These are phyloP conservation scores for Leptura quadrifasciata DNA, from an alignment of 2,888 invertebrate species.

Conservation along the genomic window DNA sequence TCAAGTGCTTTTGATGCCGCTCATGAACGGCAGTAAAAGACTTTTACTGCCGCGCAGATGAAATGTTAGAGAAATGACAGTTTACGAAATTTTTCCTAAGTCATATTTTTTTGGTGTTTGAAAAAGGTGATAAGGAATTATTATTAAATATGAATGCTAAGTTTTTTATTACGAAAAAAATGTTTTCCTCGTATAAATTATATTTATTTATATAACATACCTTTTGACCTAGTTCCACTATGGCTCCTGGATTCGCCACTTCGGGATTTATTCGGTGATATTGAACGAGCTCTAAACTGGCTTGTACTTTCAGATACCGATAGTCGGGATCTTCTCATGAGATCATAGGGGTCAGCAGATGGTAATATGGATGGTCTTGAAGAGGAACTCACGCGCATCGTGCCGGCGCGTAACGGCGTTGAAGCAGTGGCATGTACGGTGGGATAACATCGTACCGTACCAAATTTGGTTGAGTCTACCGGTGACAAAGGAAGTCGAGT, in stretches of 20 bases:
- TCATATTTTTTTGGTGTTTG: too few relatives aligned
- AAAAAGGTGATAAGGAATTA: too few relatives aligned
- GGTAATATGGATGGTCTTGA: constrained; percentile 81
- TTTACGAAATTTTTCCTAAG: too few relatives aligned
- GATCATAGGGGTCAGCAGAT: constrained; percentile 86
- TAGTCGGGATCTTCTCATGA: constrained; percentile 86
- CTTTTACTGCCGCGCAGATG: too few relatives aligned
- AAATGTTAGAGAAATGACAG: too few relatives aligned
- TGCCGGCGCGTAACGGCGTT: constrained; percentile 77
- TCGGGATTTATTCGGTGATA: constrained; percentile 68
- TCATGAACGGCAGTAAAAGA: too few relatives aligned
- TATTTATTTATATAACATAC: constrained; percentile 60
- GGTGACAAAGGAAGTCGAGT: constrained; percentile 84
- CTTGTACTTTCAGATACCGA: constrained; percentile 75
- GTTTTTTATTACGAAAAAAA: too few relatives aligned
- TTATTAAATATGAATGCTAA: too few relatives aligned
- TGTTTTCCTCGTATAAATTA: too few relatives aligned
- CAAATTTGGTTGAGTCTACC: constrained; percentile 75
- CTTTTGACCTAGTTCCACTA: constrained; percentile 62
- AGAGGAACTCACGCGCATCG: constrained; percentile 79
- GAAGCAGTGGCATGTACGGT: constrained; percentile 59
- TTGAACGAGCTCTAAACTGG: constrained; percentile 73
- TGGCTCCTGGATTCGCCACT: constrained; percentile 54
- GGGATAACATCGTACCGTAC: constrained; percentile 77
- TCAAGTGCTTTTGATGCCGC: too few relatives aligned